A percentile compares a stretch with the other conserved stretches of the same genome.
Evolutionary conservation across 1,140 invertebrate genomes (phyloP).

Genomic region (Caenorhabditis remanei): DNA sequence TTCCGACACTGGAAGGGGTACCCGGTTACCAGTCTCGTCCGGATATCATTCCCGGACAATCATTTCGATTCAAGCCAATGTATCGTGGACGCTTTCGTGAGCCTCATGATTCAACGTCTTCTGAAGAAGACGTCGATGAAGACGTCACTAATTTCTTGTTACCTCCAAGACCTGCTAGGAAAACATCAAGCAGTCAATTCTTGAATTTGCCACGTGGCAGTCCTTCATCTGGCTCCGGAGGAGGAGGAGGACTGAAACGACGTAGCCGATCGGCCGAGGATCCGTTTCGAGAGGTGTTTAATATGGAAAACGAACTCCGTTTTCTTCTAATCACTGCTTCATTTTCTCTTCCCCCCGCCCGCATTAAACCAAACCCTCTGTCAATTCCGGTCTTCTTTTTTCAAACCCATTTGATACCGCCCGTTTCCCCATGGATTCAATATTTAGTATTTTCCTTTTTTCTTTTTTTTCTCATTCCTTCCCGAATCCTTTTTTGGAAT

Average conservation of each 20-base stretch:
- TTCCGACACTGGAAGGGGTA: constrained; percentile 57
- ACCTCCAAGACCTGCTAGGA: neutral
- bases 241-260: constrained; percentile 46
- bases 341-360: neutral
- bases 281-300: constrained; percentile 32
- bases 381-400: neutral
- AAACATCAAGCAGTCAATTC: constrained; percentile 17
- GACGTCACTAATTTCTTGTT: neutral
- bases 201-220: constrained; percentile 29
- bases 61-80: constrained; percentile 70
- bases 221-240: neutral
- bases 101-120: constrained; percentile 56
- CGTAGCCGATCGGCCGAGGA: constrained; percentile 38
- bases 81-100: constrained; percentile 72
- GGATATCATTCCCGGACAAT: constrained; percentile 66
- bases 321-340: neutral
- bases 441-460: neutral
- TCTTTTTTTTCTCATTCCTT: neutral
- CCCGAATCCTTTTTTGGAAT: neutral
- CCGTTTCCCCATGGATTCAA: neutral
- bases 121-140: neutral
- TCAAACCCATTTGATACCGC: neutral
- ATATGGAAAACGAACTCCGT: neutral
- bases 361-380: neutral
- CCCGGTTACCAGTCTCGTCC: constrained; percentile 54